Evolutionary conservation across 2,797 vertebrate species (phyloP).

Genomic region (Sebastes vulpes): DNA sequence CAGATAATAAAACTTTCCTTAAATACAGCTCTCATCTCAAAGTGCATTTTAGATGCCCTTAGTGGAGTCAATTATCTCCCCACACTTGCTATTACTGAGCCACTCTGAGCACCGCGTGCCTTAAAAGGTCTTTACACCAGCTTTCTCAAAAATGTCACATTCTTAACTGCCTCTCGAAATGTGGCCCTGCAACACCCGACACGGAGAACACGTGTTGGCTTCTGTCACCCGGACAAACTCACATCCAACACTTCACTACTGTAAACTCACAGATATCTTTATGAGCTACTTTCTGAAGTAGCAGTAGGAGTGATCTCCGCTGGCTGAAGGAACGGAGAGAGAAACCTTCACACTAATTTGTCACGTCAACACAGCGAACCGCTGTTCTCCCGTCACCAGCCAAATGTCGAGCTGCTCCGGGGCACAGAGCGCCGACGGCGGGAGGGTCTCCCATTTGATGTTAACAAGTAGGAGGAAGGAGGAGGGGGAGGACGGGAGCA

Average conservation of each 20-base stretch:
- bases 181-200: slow-evolving; percentile 51
- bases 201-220: slow-evolving; percentile 12
- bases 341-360: slow-evolving; percentile 10
- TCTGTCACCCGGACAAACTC: slow-evolving; percentile 24
- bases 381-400: slow-evolving; percentile 15
- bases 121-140: slow-evolving; percentile 70
- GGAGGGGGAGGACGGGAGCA: slow-evolving; percentile 1
- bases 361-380: slow-evolving; percentile 12
- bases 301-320: not conserved
- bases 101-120: slow-evolving; percentile 62
- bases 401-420: slow-evolving; percentile 27
- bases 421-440: slow-evolving; percentile 7
- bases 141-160: slow-evolving; percentile 78
- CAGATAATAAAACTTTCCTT: slow-evolving; percentile 83
- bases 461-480: slow-evolving; percentile 36
- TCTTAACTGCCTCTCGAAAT: slow-evolving; percentile 68
- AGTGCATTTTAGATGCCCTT: slow-evolving; percentile 83
- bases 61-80: slow-evolving; percentile 84
- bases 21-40: slow-evolving; percentile 82
- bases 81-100: slow-evolving; percentile 79
- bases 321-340: not conserved
- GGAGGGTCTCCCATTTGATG: slow-evolving; percentile 33
- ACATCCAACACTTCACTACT: not conserved
- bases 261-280: not conserved
- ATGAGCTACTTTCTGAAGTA: not conserved